Conservation (phyloP, 2,797 vertebrate species). For the Buceros bicornis region DNA sequence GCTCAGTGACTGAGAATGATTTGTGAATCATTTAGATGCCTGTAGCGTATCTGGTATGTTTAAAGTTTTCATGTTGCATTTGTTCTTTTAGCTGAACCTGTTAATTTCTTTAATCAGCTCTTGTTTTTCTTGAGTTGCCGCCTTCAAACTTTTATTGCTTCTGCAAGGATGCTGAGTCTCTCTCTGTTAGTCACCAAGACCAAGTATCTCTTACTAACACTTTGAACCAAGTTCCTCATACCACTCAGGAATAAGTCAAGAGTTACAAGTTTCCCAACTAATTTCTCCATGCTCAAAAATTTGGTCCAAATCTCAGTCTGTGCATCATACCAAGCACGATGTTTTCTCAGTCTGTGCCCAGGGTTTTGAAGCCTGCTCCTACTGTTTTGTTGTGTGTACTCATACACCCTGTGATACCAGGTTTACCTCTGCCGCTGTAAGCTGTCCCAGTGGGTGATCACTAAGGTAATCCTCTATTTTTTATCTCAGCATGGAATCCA, state of each 20-base stretch:
- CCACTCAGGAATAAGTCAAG: background rate
- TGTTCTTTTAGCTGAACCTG: background rate
- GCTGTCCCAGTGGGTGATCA: background rate
- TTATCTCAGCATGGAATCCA: background rate
- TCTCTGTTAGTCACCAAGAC: background rate
- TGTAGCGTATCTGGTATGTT: background rate
- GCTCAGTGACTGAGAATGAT: background rate
- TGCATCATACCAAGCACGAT: fast-evolving
- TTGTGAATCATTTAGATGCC: background rate
- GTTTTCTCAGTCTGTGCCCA: background rate
- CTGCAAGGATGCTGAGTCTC: background rate
- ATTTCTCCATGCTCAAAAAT: background rate
- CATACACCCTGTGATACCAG: background rate
- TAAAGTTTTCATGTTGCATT: background rate
- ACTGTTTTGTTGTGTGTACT: background rate
- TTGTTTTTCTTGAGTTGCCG: background rate
- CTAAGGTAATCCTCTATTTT: background rate
- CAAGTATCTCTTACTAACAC: background rate
- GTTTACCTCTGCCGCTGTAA: background rate
- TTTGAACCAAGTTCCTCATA: background rate
- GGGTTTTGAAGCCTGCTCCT: background rate
- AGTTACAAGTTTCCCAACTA: background rate
- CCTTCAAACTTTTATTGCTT: background rate
- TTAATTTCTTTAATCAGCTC: background rate
- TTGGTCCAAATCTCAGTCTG: background rate